Conservation (phyloP, 2,888 invertebrate genomes). For the Automeris io region DNA sequence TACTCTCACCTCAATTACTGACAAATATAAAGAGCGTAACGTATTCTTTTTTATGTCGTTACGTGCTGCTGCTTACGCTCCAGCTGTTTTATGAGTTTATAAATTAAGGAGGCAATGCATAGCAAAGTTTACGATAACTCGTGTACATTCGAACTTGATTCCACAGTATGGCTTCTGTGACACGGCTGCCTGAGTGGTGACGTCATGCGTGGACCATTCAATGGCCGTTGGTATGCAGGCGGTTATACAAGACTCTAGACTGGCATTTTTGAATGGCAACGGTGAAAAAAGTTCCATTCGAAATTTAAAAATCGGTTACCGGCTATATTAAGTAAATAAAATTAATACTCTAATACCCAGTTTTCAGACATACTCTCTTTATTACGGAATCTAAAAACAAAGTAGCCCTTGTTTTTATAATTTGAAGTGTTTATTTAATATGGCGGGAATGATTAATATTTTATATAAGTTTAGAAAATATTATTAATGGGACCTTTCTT, state of each 20-base stretch:
- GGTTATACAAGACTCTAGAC: constrained; percentile 22
- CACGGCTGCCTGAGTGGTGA: constrained; percentile 61
- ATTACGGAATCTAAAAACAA: no score
- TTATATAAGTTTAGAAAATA: no score
- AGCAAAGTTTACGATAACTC: constrained; percentile 31
- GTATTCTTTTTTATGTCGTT: constrained; percentile 20
- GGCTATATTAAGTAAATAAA: background rate
- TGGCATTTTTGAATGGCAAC: constrained; percentile 25
- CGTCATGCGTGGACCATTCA: constrained; percentile 58
- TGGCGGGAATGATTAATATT: no score
- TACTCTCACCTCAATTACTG: constrained; percentile 55
- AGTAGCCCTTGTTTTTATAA: no score
- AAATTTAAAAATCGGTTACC: constrained; percentile 1
- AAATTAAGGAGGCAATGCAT: constrained; percentile 46
- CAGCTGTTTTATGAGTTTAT: constrained; percentile 22
- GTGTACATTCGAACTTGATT: constrained; percentile 32
- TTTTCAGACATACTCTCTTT: no score
- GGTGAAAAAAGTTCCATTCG: constrained; percentile 11
- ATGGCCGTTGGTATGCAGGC: constrained; percentile 39
- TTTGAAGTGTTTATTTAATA: no score
- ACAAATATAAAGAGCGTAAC: constrained; percentile 34
- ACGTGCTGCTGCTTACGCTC: constrained; percentile 29
- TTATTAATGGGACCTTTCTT: no score
- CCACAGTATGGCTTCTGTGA: constrained; percentile 60
- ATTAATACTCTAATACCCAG: background rate